Conservation (phyloP, 2,888 invertebrate species). For the Allacma fusca region DNA sequence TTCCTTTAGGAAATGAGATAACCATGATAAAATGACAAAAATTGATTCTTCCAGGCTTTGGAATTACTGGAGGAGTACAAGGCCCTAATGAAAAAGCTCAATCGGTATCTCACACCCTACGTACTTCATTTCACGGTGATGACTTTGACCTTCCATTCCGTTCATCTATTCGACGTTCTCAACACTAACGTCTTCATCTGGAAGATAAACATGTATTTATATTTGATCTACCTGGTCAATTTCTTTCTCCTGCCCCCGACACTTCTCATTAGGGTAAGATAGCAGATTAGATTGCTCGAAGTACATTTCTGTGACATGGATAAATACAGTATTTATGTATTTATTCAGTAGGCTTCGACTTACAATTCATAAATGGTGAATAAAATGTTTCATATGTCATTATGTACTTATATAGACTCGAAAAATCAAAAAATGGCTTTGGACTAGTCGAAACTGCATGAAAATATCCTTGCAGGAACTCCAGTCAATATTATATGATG, state of each 20-base stretch:
- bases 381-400: neutral
- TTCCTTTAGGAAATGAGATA: no score
- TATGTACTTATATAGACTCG: neutral
- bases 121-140: neutral
- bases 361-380: neutral
- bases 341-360: neutral
- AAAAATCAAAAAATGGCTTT: conserved; percentile 20
- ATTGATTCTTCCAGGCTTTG: neutral
- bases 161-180: conserved; percentile 25
- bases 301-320: no score
- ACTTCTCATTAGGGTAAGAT: conserved; percentile 5
- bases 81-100: neutral
- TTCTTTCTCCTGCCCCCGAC: conserved; percentile 6
- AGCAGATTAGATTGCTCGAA: no score
- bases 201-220: conserved; percentile 28
- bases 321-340: no score
- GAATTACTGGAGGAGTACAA: conserved; percentile 4
- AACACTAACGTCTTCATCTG: neutral
- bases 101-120: neutral
- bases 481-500: neutral
- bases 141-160: conserved; percentile 19
- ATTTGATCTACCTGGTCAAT: conserved; percentile 5
- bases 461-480: neutral
- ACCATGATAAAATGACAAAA: no score
- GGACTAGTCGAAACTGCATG: neutral